phyloP scores from a whole-genome alignment of 2,888 invertebrate genomes.

The Trichacis sp. region DNA sequence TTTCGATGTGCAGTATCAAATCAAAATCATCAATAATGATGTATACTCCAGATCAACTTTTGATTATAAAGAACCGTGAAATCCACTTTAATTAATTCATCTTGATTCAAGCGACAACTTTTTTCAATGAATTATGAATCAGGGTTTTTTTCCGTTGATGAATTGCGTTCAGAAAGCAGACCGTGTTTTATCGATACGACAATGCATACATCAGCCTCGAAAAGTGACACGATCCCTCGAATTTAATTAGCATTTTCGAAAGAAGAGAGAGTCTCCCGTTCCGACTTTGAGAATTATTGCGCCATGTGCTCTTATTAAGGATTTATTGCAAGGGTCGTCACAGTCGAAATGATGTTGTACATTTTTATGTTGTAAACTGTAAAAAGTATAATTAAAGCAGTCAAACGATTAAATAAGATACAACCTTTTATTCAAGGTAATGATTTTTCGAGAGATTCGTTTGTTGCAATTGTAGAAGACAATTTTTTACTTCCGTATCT shows the following conservation, averaged over 20 bases:
- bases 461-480: no score
- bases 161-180: constrained; percentile 3
- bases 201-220: not conserved
- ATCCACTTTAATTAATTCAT: not conserved
- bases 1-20: no score
- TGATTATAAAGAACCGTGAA: no score
- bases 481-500: no score
- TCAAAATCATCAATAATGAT: no score
- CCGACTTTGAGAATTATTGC: constrained; percentile 49
- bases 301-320: constrained; percentile 57
- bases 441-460: no score
- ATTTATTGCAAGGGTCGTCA: constrained; percentile 38
- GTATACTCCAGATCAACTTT: no score
- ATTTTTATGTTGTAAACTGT: constrained; percentile 6
- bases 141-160: not conserved
- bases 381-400: no score
- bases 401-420: no score
- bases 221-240: no score
- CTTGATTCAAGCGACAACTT: not conserved
- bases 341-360: not conserved
- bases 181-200: constrained; percentile 47
- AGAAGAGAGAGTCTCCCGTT: constrained; percentile 39
- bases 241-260: constrained; percentile 48
- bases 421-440: no score
- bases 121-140: constrained; percentile 3